Conservation (phyloP, 2,888 invertebrate genomes). For the Tenthredo notha region DNA sequence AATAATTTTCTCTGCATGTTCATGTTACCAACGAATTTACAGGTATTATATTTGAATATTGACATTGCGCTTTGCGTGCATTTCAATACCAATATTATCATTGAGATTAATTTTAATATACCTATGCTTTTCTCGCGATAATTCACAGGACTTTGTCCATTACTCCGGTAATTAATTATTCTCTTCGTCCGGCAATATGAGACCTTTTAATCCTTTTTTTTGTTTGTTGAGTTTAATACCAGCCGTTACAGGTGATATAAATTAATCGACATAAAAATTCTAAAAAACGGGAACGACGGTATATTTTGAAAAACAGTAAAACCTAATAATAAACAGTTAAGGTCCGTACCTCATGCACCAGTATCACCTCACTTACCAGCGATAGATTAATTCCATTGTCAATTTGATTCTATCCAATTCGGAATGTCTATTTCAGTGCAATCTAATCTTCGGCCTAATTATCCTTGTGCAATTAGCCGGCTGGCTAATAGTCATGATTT, state of each 20-base stretch:
- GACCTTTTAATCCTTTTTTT: not conserved
- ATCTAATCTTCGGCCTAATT: slow-evolving; percentile 32
- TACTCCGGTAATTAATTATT: not conserved
- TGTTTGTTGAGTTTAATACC: not conserved
- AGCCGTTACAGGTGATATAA: not conserved
- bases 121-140: not conserved
- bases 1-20: not conserved
- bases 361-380: not conserved
- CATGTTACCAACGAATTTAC: not conserved
- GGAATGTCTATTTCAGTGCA: not conserved
- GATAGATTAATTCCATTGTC: not conserved
- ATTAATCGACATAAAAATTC: not conserved
- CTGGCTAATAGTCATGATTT: not conserved
- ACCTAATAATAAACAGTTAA: not conserved
- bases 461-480: slow-evolving; percentile 12
- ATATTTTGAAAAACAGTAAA: not conserved
- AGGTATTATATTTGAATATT: not conserved
- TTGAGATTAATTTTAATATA: not conserved
- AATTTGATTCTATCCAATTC: slow-evolving; percentile 14
- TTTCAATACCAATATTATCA: not conserved
- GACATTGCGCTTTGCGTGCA: not conserved
- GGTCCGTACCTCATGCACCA: not conserved
- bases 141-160: not conserved
- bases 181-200: not conserved
- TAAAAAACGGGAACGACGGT: not conserved